A percentile compares a stretch with the other conserved stretches of the same genome.
phyloP scores from a whole-genome alignment of 2,797 vertebrate genomes.

The Gymnothorax javanicus region DNA sequence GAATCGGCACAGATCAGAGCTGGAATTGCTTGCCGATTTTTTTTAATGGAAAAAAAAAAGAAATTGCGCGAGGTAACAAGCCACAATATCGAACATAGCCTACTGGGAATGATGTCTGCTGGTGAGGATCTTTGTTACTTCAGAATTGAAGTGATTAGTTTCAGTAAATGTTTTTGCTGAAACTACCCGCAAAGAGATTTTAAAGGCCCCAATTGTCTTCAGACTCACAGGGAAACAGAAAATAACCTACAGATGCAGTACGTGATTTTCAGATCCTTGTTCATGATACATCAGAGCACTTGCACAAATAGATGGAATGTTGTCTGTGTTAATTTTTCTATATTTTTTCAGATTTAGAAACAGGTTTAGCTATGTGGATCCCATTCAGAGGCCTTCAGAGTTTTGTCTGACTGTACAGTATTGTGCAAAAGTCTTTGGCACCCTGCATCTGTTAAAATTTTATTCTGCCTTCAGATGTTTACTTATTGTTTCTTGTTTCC shows the following conservation, averaged over 20 bases:
- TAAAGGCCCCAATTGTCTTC: background rate
- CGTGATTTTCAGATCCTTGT: background rate
- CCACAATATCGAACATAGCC: background rate
- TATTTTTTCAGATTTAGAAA: too few relatives aligned
- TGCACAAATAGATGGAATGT: background rate
- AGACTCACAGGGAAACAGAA: background rate
- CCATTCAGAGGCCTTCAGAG: too few relatives aligned
- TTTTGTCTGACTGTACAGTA: too few relatives aligned
- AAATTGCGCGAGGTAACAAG: background rate
- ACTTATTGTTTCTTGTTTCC: too few relatives aligned
- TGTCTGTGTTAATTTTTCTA: too few relatives aligned
- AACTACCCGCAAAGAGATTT: background rate
- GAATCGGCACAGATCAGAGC: too few relatives aligned
- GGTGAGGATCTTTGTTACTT: background rate
- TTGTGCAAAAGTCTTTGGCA: too few relatives aligned
- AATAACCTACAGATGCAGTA: background rate
- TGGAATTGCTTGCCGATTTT: background rate
- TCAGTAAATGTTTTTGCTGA: background rate
- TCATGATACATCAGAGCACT: background rate
- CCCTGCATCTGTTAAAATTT: too few relatives aligned
- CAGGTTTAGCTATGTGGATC: too few relatives aligned
- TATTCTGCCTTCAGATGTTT: too few relatives aligned
- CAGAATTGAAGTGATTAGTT: background rate
- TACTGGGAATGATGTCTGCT: background rate
- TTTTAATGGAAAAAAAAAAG: background rate